These are phyloP conservation scores for Patagioenas fasciata DNA, from an alignment of 2,113 vertebrate genomes.

Conservation along the genomic window DNA sequence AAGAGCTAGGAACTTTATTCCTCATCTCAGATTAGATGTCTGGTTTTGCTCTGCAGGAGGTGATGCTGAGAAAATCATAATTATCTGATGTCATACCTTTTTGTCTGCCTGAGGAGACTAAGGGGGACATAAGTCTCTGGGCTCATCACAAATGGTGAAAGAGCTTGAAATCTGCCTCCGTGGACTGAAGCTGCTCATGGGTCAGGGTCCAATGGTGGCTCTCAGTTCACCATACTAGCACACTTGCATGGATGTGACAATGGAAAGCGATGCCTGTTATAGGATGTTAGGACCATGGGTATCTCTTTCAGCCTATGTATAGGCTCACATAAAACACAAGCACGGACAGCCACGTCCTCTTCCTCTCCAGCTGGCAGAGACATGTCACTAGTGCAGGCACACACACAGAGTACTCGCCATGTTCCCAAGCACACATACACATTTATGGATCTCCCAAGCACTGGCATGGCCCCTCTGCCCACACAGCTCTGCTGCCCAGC, in stretches of 20 bases:
- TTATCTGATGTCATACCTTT: not conserved
- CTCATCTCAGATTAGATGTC: not conserved
- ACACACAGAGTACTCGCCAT: rapidly evolving
- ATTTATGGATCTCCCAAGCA: not conserved
- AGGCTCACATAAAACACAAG: not conserved
- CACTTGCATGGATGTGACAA: not conserved
- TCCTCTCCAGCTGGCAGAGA: not conserved
- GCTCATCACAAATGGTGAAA: rapidly evolving
- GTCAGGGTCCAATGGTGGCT: rapidly evolving
- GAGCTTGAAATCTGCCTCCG: not conserved
- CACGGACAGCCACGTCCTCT: rapidly evolving
- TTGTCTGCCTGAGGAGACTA: not conserved
- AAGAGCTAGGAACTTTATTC: not conserved
- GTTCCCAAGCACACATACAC: not conserved
- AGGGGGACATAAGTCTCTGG: rapidly evolving
- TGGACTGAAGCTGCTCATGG: not conserved
- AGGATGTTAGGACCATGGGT: not conserved
- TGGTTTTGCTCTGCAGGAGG: not conserved
- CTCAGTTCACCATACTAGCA: not conserved
- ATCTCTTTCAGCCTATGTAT: rapidly evolving
- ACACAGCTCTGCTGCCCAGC: not conserved
- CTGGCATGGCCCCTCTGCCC: rapidly evolving
- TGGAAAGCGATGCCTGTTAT: not conserved
- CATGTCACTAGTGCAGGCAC: not conserved
- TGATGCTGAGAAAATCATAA: not conserved